Conservation (phyloP, 1,140 invertebrate species). For the Temnothorax longispinosus region DNA sequence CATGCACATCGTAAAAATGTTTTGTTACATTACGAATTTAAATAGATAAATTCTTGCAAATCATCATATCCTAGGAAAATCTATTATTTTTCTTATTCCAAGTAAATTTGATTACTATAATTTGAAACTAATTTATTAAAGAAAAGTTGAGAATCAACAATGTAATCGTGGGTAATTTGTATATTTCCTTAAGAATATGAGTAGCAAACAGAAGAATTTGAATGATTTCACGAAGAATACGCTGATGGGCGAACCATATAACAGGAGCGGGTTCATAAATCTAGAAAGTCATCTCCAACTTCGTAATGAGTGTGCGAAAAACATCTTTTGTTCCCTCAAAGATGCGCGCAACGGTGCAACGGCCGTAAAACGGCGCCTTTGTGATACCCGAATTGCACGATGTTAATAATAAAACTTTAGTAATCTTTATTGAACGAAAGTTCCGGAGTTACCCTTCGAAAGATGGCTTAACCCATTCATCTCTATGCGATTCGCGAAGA, state of each 20-base stretch:
- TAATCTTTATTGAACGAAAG: conserved; percentile 69
- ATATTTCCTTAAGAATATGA: background rate
- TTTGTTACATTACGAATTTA: conserved; percentile 19
- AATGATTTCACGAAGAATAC: background rate
- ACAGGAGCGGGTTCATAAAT: conserved; percentile 53
- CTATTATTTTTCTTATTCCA: background rate
- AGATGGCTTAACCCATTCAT: conserved; percentile 57
- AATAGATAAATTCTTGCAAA: background rate
- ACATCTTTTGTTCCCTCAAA: conserved; percentile 59
- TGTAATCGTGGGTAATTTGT: background rate
- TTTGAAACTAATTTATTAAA: background rate
- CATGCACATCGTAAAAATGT: background rate
- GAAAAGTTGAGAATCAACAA: background rate
- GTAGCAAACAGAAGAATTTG: background rate
- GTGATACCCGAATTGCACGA: conserved; percentile 63
- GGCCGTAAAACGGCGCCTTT: conserved; percentile 60
- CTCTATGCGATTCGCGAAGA: conserved; percentile 29
- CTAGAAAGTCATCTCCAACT: conserved; percentile 51
- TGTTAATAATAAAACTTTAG: conserved; percentile 68
- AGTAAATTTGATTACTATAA: background rate
- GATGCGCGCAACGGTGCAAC: conserved; percentile 48
- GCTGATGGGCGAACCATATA: background rate
- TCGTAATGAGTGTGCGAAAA: conserved; percentile 58
- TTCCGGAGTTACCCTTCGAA: conserved; percentile 39
- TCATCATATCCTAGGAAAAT: background rate